phyloP scores from a whole-genome alignment of 2,797 vertebrate species.

The Muscicapa comitata region DNA sequence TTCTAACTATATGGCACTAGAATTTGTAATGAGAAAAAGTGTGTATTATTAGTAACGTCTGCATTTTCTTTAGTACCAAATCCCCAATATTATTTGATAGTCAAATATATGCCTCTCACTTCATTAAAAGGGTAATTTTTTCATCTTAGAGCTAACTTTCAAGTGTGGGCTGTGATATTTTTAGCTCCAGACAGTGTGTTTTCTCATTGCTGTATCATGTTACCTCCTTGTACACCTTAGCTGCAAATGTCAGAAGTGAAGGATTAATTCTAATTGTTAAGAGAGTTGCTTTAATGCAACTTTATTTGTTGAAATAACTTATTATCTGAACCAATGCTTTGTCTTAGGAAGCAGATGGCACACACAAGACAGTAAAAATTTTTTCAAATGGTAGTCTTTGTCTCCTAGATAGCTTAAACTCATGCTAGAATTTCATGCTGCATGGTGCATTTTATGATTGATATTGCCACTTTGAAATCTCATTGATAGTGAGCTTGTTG shows the following conservation, averaged over 20 bases:
- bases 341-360: not conserved
- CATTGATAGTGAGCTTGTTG: not conserved
- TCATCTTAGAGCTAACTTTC: not conserved
- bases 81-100: not conserved
- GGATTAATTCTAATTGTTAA: not conserved
- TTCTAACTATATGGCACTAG: not conserved
- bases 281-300: not conserved
- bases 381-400: not conserved
- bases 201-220: not conserved
- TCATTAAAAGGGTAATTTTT: not conserved
- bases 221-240: not conserved
- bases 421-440: not conserved
- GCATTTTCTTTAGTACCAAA: not conserved
- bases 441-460: not conserved
- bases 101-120: not conserved
- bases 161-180: not conserved
- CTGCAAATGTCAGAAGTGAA: not conserved
- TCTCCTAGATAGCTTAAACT: not conserved
- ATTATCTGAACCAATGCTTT: not conserved
- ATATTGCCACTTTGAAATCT: not conserved
- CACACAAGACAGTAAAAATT: accelerated
- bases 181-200: not conserved
- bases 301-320: not conserved
- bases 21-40: not conserved
- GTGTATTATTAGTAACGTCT: not conserved